A percentile compares a stretch with the other conserved stretches of the same genome.
Evolutionary conservation across 2,888 invertebrate genomes (phyloP).

Genomic region (Xestia c-nigrum): DNA sequence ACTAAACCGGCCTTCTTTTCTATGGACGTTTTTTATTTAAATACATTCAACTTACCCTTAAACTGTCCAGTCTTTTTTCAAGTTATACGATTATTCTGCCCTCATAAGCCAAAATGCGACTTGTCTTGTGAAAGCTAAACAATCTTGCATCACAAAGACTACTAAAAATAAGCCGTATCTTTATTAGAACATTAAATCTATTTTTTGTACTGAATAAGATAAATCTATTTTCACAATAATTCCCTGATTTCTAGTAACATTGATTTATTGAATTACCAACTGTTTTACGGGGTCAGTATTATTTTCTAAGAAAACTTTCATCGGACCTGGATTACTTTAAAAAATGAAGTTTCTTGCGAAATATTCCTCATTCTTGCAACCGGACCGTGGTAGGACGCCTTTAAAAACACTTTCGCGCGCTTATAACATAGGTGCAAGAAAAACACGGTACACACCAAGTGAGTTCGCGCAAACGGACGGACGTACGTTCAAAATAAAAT

Average conservation of each 20-base stretch:
- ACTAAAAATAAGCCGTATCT: background rate
- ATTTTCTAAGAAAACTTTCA: constrained; percentile 10
- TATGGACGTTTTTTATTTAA: no score
- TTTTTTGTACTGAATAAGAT: background rate
- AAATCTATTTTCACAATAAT: background rate
- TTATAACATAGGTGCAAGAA: constrained; percentile 48
- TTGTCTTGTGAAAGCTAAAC: background rate
- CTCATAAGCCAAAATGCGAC: background rate
- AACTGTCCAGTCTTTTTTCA: no score
- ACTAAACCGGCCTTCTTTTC: no score
- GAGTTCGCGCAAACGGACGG: constrained; percentile 19
- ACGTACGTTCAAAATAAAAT: constrained; percentile 33
- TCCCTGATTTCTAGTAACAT: background rate
- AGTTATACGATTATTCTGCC: background rate
- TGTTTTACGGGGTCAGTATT: background rate
- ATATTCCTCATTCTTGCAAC: constrained; percentile 41
- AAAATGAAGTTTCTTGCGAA: constrained; percentile 27
- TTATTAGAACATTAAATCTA: background rate
- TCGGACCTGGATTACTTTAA: background rate
- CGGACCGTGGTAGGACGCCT: constrained; percentile 19
- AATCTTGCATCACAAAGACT: background rate
- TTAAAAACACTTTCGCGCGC: constrained; percentile 51
- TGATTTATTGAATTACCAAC: background rate
- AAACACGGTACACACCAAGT: constrained; percentile 34
- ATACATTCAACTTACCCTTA: no score